These are phyloP conservation scores for Clusia tigrina DNA, from an alignment of 2,888 invertebrate species.

Conservation along the genomic window DNA sequence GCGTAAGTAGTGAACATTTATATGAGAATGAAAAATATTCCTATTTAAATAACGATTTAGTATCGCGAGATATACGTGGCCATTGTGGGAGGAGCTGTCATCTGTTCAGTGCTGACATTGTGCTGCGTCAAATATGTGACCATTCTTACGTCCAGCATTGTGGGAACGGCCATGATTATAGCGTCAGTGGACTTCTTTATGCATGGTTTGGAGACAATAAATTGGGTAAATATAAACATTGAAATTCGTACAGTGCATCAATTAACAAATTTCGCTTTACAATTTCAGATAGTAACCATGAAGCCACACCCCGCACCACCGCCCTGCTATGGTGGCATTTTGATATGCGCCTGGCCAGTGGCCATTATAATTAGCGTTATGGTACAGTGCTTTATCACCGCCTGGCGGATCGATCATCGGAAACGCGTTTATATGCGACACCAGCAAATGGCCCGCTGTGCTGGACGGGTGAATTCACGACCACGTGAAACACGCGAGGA, in stretches of 20 bases:
- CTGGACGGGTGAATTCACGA: conserved; percentile 64
- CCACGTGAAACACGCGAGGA: conserved; percentile 81
- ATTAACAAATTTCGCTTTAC: background rate
- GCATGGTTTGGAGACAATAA: conserved; percentile 61
- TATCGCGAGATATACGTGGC: conserved; percentile 63
- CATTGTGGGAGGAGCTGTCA: conserved; percentile 63
- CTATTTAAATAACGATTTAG: conserved; percentile 39
- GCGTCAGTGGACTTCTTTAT: conserved; percentile 63
- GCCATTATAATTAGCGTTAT: conserved; percentile 62
- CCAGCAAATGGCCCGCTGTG: conserved; percentile 43
- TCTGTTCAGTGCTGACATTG: conserved; percentile 62
- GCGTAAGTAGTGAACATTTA: conserved; percentile 48
- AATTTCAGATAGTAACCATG: conserved; percentile 56
- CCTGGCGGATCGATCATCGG: conserved; percentile 64
- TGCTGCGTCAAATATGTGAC: conserved; percentile 64
- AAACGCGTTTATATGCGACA: conserved; percentile 58
- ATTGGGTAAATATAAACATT: conserved; percentile 51
- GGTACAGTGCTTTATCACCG: conserved; percentile 65
- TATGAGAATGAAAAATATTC: background rate
- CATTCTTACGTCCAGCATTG: conserved; percentile 63
- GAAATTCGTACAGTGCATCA: conserved; percentile 11
- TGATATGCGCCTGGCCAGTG: conserved; percentile 63
- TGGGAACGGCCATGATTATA: conserved; percentile 64
- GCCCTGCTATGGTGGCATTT: conserved; percentile 63
- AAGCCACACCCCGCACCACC: conserved; percentile 63